Conservation (phyloP, 1,140 invertebrate genomes). For the Spodoptera litura region DNA sequence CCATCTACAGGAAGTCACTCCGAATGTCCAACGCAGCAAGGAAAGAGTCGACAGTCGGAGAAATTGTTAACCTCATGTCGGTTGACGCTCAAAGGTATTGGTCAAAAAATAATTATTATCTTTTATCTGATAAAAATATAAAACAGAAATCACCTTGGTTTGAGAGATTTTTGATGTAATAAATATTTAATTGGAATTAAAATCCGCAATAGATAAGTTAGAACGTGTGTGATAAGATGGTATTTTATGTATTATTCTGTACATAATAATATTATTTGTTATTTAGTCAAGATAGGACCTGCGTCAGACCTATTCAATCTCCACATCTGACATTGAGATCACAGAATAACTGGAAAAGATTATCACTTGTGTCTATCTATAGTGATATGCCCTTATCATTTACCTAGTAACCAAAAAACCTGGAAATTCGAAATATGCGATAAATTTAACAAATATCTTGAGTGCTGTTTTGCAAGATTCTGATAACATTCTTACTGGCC, state of each 20-base stretch:
- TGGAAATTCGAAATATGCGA: background rate
- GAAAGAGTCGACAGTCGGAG: slow-evolving; percentile 95
- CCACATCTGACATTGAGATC: slow-evolving; percentile 17
- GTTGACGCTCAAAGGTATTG: slow-evolving; percentile 90
- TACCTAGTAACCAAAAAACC: slow-evolving; percentile 8
- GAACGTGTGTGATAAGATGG: too few relatives aligned
- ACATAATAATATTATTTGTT: background rate
- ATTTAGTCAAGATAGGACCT: background rate
- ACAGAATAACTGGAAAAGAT: background rate
- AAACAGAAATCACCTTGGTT: too few relatives aligned
- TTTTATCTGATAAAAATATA: background rate
- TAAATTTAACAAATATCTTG: background rate
- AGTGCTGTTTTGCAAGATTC: background rate
- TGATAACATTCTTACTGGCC: background rate
- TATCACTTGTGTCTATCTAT: background rate
- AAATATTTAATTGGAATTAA: too few relatives aligned
- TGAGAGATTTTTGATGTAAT: too few relatives aligned
- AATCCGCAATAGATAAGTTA: too few relatives aligned
- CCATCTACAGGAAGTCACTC: slow-evolving; percentile 97
- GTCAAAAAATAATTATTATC: background rate
- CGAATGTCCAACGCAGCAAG: slow-evolving; percentile 92
- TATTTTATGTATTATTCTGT: too few relatives aligned
- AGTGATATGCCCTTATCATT: background rate
- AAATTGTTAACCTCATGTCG: slow-evolving; percentile 97
- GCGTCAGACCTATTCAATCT: slow-evolving; percentile 12